Conservation (phyloP, 2,113 vertebrate genomes). For the Grantiella picta region DNA sequence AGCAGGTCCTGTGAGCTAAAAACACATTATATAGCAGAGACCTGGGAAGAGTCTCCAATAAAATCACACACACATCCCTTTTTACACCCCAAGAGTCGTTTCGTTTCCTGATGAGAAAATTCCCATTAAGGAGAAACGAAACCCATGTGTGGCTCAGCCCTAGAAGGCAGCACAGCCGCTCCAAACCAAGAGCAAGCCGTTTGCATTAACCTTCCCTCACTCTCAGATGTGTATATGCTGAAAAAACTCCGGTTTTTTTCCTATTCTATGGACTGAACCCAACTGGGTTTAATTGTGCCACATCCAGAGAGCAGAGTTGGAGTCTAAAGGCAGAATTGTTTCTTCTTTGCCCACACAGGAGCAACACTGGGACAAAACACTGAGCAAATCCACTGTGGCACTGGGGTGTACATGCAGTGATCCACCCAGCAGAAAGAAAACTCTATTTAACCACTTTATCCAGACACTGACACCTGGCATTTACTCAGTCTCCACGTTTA, state of each 20-base stretch:
- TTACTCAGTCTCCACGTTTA: neutral
- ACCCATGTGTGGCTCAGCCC: neutral
- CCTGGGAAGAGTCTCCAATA: neutral
- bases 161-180: neutral
- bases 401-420: neutral
- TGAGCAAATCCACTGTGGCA: neutral
- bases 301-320: neutral
- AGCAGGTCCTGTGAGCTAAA: neutral
- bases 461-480: neutral
- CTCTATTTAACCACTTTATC: neutral
- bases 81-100: neutral
- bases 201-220: neutral
- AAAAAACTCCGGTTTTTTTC: accelerated
- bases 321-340: neutral
- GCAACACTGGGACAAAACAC: neutral
- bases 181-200: neutral
- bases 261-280: accelerated
- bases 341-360: neutral
- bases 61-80: neutral
- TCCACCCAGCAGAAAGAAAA: neutral
- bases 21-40: neutral
- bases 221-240: neutral
- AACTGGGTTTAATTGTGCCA: neutral
- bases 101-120: neutral
- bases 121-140: neutral